Conservation (phyloP, 1,140 invertebrate genomes). For the Drosophila eugracilis region DNA sequence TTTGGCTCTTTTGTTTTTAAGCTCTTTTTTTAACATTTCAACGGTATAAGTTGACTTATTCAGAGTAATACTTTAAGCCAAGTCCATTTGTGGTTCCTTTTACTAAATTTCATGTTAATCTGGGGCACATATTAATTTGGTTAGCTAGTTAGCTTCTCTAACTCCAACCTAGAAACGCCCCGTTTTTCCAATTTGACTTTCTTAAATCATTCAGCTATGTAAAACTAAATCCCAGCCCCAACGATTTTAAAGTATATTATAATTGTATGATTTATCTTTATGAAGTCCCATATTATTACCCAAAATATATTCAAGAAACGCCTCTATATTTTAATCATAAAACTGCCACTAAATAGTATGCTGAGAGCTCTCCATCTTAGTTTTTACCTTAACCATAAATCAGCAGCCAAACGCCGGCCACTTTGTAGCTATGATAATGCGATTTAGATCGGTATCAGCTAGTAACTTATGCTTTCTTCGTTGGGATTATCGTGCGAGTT, state of each 20-base stretch:
- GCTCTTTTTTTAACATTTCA: no score
- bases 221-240: no score
- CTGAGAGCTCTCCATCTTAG: not conserved
- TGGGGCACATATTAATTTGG: no score
- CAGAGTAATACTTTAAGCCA: not conserved
- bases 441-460: conserved; percentile 60
- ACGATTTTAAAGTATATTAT: no score
- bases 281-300: not conserved
- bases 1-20: no score
- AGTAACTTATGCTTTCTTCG: conserved; percentile 69
- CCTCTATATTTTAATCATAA: not conserved
- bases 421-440: conserved; percentile 45
- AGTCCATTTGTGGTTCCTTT: not conserved
- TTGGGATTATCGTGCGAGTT: conserved; percentile 25
- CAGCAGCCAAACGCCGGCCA: conserved; percentile 37
- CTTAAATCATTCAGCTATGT: no score
- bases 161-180: not conserved
- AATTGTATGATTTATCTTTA: not conserved
- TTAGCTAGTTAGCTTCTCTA: no score
- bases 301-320: not conserved
- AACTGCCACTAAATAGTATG: not conserved
- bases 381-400: conserved; percentile 48
- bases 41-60: no score
- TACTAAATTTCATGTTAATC: not conserved
- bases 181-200: not conserved